Evolutionary conservation across 2,888 invertebrate genomes (phyloP).

Genomic region (Dexiosoma caninum): DNA sequence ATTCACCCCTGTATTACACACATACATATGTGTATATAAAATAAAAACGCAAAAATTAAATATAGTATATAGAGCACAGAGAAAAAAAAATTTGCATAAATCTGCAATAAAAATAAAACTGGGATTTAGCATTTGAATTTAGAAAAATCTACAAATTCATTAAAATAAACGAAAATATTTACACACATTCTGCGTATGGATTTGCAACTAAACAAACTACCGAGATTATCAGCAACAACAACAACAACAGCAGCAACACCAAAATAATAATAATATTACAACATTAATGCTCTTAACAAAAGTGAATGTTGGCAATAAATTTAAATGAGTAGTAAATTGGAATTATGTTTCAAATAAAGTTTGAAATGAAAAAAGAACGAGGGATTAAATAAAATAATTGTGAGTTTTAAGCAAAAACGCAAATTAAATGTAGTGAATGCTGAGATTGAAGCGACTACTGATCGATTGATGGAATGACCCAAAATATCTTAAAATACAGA

Average conservation of each 20-base stretch:
- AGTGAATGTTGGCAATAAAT: neutral
- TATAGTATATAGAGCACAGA: neutral
- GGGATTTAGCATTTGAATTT: conserved; percentile 54
- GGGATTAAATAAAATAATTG: too few species aligned
- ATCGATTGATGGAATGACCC: too few species aligned
- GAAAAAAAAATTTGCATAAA: conserved; percentile 54
- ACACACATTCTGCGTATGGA: neutral
- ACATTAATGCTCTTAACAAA: neutral
- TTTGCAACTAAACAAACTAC: conserved; percentile 29
- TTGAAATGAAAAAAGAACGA: neutral
- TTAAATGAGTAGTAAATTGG: conserved; percentile 3
- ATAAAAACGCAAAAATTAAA: conserved; percentile 3
- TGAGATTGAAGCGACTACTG: too few species aligned
- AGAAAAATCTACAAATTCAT: conserved; percentile 12
- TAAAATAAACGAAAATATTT: conserved; percentile 11
- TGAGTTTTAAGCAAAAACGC: too few species aligned
- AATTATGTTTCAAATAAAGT: neutral
- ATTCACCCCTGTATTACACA: neutral
- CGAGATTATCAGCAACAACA: conserved; percentile 35
- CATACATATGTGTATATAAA: neutral
- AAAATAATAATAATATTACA: conserved; percentile 19
- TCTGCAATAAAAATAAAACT: conserved; percentile 57
- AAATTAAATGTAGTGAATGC: too few species aligned
- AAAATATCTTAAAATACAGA: too few species aligned
- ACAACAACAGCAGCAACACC: too few species aligned